phyloP scores from a whole-genome alignment of 2,113 vertebrate genomes.

The Neodontobutis hainanensis region DNA sequence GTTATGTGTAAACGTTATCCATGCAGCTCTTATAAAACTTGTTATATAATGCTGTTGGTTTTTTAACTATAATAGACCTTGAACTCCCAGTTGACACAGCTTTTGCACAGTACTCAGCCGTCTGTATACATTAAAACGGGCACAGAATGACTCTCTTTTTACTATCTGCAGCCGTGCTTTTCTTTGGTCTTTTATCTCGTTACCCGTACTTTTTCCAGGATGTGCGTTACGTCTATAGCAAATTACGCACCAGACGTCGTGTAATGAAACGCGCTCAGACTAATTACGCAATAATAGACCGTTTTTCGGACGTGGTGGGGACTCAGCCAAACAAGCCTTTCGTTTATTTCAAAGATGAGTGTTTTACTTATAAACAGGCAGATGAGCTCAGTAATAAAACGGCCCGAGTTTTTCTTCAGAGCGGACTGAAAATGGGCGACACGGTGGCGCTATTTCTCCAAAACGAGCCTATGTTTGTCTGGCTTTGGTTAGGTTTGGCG shows the following conservation, averaged over 20 bases:
- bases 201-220: slow-evolving; percentile 66
- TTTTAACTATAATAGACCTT: no score
- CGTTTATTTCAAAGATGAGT: slow-evolving; percentile 66
- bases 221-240: not conserved
- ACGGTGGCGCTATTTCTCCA: slow-evolving; percentile 75
- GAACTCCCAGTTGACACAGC: no score
- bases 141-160: not conserved
- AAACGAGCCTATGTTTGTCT: slow-evolving; percentile 76
- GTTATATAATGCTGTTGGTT: no score
- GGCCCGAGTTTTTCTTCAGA: slow-evolving; percentile 55
- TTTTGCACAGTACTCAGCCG: no score
- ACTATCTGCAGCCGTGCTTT: not conserved
- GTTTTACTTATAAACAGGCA: slow-evolving; percentile 69
- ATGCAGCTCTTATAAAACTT: no score
- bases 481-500: slow-evolving; percentile 74
- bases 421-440: slow-evolving; percentile 51
- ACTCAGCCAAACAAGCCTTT: slow-evolving; percentile 69
- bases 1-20: not conserved
- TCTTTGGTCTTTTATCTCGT: not conserved
- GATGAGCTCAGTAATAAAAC: slow-evolving; percentile 72
- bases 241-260: rapidly evolving
- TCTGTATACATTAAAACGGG: no score
- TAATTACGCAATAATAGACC: slow-evolving; percentile 66
- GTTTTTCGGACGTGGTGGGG: slow-evolving; percentile 63
- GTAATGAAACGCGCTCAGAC: not conserved